Evolutionary conservation across 2,888 invertebrate species (phyloP), one percentile per base, ranked within the genome.

Genomic region (Limenitis camilla): DNA sequence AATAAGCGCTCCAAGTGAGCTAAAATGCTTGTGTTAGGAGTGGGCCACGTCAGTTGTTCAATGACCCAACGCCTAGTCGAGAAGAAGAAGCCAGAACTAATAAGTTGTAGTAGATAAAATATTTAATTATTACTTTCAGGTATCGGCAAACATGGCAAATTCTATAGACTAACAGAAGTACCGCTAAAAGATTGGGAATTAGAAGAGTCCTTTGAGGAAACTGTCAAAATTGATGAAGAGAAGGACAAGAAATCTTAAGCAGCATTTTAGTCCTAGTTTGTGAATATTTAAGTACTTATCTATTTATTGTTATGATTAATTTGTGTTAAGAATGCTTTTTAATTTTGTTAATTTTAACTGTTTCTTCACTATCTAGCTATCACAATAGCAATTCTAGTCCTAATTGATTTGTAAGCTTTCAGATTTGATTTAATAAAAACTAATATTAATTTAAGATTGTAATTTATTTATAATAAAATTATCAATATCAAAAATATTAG

Each of bases 141-240:
- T 49, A 76, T 92, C 43, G 93, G 93, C 1, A 89, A 88, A 63
- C 92, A 92, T 67, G 93, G 94, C 3, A 92, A 91, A 62, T 90
- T 90, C 65, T 83, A 89, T 67, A 83, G 90, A 64, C 68, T 92
- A 38, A 89, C 83, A 1, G 89, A 90, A 56, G 87, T 88, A 43
- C 88, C 90, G 0, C 79, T 90, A 52, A 89, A 90, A 50, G 90
- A 91, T 43, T 93, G 93, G 93, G 92, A 93, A 66, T 64, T 88
- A 0, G 88, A 89, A 55, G 85, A 89, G 27, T 67, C 71, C 0
- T 45, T 65, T 0, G 71, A 81, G 55, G 76, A 84, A 48, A 68
- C 50, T 0, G 66, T 81, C 1, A 65, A 65, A 46, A 42, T 58
- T 1, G 56, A 58, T 6, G 58, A 65, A 1, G 55, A 56, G 31